Conservation (phyloP, 2,888 invertebrate species). For the Anagyrus pseudococci region DNA sequence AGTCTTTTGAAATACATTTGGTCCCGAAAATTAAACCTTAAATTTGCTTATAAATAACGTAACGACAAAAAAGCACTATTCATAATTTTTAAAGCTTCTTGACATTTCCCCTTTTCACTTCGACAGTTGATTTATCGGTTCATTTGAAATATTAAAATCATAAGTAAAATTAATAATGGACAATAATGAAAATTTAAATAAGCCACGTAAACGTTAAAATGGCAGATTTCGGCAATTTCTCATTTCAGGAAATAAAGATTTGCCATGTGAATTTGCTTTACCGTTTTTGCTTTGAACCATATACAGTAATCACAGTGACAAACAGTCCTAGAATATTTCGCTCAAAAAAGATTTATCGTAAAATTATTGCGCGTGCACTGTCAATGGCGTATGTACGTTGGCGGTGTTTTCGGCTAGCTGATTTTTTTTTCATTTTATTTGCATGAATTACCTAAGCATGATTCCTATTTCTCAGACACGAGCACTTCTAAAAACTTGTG, state of each 20-base stretch:
- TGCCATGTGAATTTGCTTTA: too few relatives aligned
- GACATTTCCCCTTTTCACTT: conserved; percentile 5
- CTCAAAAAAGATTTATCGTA: not conserved
- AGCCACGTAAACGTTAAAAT: too few relatives aligned
- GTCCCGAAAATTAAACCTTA: conserved; percentile 28
- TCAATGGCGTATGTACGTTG: conserved; percentile 31
- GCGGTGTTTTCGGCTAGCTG: conserved; percentile 51
- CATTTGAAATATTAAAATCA: not conserved
- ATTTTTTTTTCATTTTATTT: conserved; percentile 26
- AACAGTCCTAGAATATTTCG: too few relatives aligned
- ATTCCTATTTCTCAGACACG: conserved; percentile 15
- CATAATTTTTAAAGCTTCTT: not conserved
- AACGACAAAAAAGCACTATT: conserved; percentile 4
- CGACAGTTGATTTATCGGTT: conserved; percentile 29
- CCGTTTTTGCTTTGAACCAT: too few relatives aligned
- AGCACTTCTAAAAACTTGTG: conserved; percentile 21
- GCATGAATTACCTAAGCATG: conserved; percentile 6
- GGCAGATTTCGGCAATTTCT: too few relatives aligned
- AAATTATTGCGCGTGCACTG: conserved; percentile 14
- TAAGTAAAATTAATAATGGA: too few relatives aligned
- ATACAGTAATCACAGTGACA: too few relatives aligned
- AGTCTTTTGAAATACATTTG: conserved; percentile 22
- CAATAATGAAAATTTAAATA: too few relatives aligned
- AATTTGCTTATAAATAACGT: not conserved
- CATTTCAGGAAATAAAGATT: too few relatives aligned